Evolutionary conservation across 2,797 vertebrate genomes (phyloP).

Genomic region (Rhinatrema bivittatum): DNA sequence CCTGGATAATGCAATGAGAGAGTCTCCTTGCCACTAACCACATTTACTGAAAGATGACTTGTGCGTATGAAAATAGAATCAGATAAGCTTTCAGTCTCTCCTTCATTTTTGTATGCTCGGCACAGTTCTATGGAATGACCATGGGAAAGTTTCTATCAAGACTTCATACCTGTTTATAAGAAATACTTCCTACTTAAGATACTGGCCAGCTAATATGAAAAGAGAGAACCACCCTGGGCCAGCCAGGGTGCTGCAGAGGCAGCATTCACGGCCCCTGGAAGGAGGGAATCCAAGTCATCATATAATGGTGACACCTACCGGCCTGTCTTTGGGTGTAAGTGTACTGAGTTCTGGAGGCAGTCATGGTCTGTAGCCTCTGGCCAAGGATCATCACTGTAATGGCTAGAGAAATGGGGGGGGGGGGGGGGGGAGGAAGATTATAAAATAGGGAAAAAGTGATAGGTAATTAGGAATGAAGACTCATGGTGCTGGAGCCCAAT

Average conservation of each 20-base stretch:
- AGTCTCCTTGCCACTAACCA: slow-evolving; percentile 7
- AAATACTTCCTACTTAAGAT: slow-evolving; percentile 27
- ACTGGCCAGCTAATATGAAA: slow-evolving; percentile 20
- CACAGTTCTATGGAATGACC: slow-evolving; percentile 8
- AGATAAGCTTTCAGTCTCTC: slow-evolving; percentile 13
- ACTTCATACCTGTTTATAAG: slow-evolving; percentile 37
- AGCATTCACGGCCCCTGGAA: too few species aligned
- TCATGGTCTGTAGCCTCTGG: too few species aligned
- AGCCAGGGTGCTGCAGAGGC: not conserved
- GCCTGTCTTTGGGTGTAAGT: too few species aligned
- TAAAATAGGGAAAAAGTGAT: too few species aligned
- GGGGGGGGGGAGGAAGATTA: too few species aligned
- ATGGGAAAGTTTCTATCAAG: slow-evolving; percentile 12
- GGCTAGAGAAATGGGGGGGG: too few species aligned
- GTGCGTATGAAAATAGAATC: slow-evolving; percentile 26
- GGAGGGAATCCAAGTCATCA: too few species aligned
- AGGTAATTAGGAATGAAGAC: too few species aligned
- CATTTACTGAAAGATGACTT: slow-evolving; percentile 22
- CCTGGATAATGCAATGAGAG: not conserved
- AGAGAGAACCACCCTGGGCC: slow-evolving; percentile 26
- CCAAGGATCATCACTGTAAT: too few species aligned
- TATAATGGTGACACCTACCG: too few species aligned
- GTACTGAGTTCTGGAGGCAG: too few species aligned
- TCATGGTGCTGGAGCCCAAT: too few species aligned
- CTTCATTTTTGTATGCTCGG: not conserved